Evolutionary conservation across 2,113 vertebrate genomes (phyloP).

Genomic region (Camelus dromedarius): DNA sequence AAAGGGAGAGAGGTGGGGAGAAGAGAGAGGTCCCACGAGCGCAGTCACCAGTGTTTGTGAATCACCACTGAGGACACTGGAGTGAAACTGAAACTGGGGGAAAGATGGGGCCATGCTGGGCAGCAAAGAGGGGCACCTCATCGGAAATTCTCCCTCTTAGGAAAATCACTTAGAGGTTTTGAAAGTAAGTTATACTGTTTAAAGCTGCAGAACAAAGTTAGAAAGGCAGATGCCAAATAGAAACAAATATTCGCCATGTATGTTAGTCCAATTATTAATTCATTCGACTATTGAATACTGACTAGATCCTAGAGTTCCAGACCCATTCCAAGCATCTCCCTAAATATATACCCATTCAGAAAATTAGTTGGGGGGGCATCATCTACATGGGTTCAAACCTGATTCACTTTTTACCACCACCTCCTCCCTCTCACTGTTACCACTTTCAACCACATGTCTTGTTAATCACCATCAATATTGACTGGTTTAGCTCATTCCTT

Average conservation of each 20-base stretch:
- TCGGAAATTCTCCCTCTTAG: neutral
- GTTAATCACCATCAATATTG: neutral
- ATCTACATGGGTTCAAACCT: neutral
- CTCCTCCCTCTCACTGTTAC: too few relatives aligned
- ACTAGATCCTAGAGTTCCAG: neutral
- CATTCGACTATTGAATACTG: neutral
- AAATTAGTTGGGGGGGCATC: neutral
- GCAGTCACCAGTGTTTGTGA: rapidly evolving
- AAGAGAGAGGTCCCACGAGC: neutral
- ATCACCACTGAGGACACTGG: neutral
- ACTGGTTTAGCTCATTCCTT: neutral
- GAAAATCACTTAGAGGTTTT: neutral
- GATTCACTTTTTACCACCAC: neutral
- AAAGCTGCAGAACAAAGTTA: neutral
- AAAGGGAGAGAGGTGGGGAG: neutral
- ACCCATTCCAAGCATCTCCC: neutral
- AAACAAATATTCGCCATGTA: neutral
- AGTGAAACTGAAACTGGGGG: rapidly evolving
- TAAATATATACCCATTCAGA: neutral
- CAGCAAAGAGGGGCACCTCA: rapidly evolving
- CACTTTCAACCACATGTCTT: neutral
- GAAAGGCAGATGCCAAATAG: neutral
- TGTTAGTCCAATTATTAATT: neutral
- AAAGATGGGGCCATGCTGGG: rapidly evolving
- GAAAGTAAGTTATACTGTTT: neutral